phyloP scores from a whole-genome alignment of 2,113 vertebrate species.

The Tychaedon coryphoeus region DNA sequence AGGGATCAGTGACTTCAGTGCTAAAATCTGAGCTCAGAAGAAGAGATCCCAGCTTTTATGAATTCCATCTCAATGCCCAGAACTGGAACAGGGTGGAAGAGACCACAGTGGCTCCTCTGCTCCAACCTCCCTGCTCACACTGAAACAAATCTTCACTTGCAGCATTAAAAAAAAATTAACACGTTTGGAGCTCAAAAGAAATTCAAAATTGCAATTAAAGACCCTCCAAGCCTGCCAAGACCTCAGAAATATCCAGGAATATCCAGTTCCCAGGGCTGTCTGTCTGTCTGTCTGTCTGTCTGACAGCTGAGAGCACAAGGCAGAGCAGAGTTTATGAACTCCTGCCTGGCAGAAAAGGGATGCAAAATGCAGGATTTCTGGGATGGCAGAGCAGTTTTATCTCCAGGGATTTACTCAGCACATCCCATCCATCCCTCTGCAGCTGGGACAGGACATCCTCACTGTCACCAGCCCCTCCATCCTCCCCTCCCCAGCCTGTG shows the following conservation, averaged over 20 bases:
- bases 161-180: neutral
- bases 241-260: neutral
- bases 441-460: neutral
- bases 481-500: neutral
- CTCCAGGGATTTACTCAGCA: neutral
- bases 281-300: neutral
- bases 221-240: neutral
- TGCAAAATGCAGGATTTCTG: accelerated
- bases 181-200: neutral
- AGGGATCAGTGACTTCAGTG: neutral
- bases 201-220: neutral
- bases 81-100: neutral
- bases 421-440: neutral
- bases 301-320: neutral
- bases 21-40: neutral
- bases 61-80: neutral
- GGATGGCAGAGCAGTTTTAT: neutral
- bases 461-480: neutral
- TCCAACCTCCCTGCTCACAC: accelerated
- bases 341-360: neutral
- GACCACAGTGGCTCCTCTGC: neutral
- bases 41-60: neutral
- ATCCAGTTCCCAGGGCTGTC: neutral
- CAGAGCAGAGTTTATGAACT: neutral
- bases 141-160: neutral